A percentile compares a stretch with the other conserved stretches of the same genome.
These are phyloP conservation scores for Agrochola litura DNA, from an alignment of 2,888 invertebrate genomes.

Conservation along the genomic window DNA sequence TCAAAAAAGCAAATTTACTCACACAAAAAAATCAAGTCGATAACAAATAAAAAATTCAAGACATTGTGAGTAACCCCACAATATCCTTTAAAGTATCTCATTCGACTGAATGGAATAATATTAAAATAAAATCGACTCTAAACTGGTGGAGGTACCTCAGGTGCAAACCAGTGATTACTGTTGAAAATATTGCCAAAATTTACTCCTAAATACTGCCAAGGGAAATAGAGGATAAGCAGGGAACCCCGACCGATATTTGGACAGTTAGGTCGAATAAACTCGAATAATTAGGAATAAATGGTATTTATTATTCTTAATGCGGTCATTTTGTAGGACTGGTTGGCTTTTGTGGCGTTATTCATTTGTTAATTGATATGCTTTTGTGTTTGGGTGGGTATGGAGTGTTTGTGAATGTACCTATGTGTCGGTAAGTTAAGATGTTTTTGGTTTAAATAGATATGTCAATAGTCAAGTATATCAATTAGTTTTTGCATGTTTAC, in stretches of 20 bases:
- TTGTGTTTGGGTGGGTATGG: background rate
- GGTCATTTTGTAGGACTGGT: constrained; percentile 38
- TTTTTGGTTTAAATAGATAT: background rate
- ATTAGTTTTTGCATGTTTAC: background rate
- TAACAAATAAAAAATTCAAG: constrained; percentile 9
- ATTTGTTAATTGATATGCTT: constrained; percentile 38
- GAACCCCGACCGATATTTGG: constrained; percentile 61
- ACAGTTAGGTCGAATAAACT: constrained; percentile 63
- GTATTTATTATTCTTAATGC: constrained; percentile 62
- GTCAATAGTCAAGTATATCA: background rate
- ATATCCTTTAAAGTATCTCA: constrained; percentile 48
- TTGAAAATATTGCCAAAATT: constrained; percentile 73
- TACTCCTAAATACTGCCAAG: constrained; percentile 72
- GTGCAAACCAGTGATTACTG: constrained; percentile 74
- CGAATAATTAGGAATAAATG: constrained; percentile 60
- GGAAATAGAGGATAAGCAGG: constrained; percentile 64
- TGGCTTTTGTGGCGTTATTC: constrained; percentile 49
- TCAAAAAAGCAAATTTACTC: background rate
- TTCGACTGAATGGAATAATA: constrained; percentile 41
- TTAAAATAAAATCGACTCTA: constrained; percentile 56
- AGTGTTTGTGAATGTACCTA: background rate
- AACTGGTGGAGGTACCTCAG: constrained; percentile 63
- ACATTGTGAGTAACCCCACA: constrained; percentile 23
- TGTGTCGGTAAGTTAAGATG: too few relatives aligned
- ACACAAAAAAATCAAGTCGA: background rate